A percentile compares a stretch with the other conserved stretches of the same genome.
These are phyloP conservation scores for Sarcoramphus papa DNA, from an alignment of 2,797 vertebrate species.

Conservation along the genomic window DNA sequence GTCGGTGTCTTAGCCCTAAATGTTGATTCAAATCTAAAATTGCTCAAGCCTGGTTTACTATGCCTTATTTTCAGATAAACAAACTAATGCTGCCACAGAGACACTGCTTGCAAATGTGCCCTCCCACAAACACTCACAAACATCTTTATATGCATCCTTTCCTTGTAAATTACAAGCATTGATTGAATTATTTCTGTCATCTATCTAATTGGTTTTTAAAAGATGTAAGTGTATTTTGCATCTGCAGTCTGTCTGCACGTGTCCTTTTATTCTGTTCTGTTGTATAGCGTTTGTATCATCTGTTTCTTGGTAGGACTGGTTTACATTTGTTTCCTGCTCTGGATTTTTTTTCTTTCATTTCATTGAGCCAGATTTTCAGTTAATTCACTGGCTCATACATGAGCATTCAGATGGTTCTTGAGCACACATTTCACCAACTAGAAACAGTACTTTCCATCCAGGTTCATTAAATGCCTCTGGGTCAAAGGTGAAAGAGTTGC, in stretches of 20 bases:
- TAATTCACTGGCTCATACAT: not conserved
- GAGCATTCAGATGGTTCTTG: not conserved
- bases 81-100: not conserved
- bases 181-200: not conserved
- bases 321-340: constrained; percentile 7
- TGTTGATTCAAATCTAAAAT: not conserved
- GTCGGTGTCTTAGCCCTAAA: not conserved
- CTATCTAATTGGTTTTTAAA: not conserved
- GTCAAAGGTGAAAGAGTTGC: not conserved
- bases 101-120: not conserved
- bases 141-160: not conserved
- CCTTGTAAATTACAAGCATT: not conserved
- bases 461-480: not conserved
- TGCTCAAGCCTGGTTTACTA: not conserved
- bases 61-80: not conserved
- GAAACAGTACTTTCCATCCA: not conserved
- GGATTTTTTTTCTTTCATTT: not conserved
- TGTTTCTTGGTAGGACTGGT: not conserved
- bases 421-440: not conserved
- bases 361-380: not conserved
- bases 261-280: not conserved
- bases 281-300: not conserved
- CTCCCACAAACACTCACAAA: not conserved
- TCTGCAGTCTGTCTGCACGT: not conserved
- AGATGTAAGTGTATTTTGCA: not conserved